Evolutionary conservation across 2,888 invertebrate species (phyloP).

Genomic region (Drosophila algonquin): DNA sequence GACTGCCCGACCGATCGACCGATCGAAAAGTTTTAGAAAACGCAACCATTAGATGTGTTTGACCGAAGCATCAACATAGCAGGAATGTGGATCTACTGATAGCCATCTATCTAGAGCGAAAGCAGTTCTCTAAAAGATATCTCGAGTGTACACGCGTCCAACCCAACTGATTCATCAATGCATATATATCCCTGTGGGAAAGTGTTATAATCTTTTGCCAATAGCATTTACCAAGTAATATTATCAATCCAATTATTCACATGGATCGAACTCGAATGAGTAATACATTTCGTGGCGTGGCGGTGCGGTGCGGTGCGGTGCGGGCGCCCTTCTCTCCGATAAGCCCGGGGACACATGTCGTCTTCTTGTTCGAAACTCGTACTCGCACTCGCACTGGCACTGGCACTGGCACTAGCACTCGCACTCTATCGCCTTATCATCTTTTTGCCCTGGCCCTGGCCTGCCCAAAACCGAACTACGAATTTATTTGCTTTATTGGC

Average conservation of each 20-base stretch:
- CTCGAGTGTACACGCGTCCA: background rate
- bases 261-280: background rate
- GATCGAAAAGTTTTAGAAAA: background rate
- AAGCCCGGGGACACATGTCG: background rate
- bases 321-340: background rate
- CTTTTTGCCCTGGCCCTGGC: conserved; percentile 22
- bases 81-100: background rate
- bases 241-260: background rate
- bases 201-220: background rate
- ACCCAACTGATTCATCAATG: background rate
- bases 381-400: background rate
- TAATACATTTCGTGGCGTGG: background rate
- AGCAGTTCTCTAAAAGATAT: background rate
- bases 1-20: background rate
- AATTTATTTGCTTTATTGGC: conserved; percentile 38
- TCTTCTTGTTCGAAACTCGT: background rate
- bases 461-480: conserved; percentile 29
- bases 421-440: conserved; percentile 22
- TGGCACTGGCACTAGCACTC: background rate
- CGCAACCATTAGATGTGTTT: background rate
- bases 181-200: background rate
- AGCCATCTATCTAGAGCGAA: background rate
- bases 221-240: background rate
- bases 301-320: background rate
- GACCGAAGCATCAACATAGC: background rate